Base-by-base conservation (phyloP, 1,140 invertebrate genomes). In the Trichonephila inaurata region DNA sequence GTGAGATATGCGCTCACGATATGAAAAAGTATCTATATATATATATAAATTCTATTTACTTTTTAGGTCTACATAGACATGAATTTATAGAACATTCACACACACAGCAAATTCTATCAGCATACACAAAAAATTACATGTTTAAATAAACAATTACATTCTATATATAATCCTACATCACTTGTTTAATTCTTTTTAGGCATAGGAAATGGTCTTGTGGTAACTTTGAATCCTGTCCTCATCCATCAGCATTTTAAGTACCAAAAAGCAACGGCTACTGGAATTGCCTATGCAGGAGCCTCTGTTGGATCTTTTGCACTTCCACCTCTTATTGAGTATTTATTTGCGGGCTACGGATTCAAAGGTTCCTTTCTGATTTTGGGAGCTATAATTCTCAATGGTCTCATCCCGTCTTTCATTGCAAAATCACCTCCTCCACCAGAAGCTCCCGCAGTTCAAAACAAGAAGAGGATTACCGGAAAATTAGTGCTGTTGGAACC, bases 401-500 rank as follows among this genome's bases (percentile, higher is more conserved):
- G 92, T 12, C 94, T 95, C 14, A 72, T 95, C 14, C 89, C 86
- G 7, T 94, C 94, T 1, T 92, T 86, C 33, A 64, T 95, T 14
- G 86, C 95, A 10, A 92, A 94, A 86, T 98, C 98, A 0, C 94
- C 94, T 2, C 72, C 81, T 8, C 62, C 91, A 2, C 16, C 64
- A 7, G n/a, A 66, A 40, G 16, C 51, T 18, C 33, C 85, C 14
- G 58, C 85, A 6, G 44, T 61, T 3, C 18, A 51, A 4, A 72
- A 28, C 16, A 93, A 92, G 81, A 92, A 86, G 61, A 87, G 16
- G 24, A 72, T 92, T 64, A 72, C 58, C 14, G 91, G 82, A 44
- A 92, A 87, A 60, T 24, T 92, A n/a, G 91, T 61, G 18, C 40
- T 92, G 6, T 16, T 87, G 21, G 91, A 92, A 72, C 44, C 91